phyloP scores from a whole-genome alignment of 2,888 invertebrate genomes.

The Dynastes hyllus region DNA sequence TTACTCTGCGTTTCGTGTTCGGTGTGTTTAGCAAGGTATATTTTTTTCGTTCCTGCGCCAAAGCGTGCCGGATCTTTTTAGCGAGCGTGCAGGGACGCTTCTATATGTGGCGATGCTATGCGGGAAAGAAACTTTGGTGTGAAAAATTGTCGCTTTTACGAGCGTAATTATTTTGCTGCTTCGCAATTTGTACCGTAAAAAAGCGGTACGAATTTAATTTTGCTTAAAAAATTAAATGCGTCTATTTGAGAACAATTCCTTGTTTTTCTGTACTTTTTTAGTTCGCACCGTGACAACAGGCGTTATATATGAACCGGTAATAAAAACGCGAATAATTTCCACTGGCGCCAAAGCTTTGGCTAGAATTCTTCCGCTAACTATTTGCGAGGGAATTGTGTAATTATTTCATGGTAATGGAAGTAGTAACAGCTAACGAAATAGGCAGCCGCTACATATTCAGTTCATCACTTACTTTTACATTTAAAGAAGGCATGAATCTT shows the following conservation, averaged over 20 bases:
- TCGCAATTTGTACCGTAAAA: conserved; percentile 36
- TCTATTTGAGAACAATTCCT: conserved; percentile 11
- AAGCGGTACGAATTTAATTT: conserved; percentile 37
- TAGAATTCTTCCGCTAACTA: background rate
- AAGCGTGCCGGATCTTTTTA: background rate
- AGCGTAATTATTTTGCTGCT: conserved; percentile 35
- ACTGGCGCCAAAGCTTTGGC: background rate
- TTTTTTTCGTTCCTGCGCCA: conserved; percentile 18
- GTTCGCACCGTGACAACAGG: background rate
- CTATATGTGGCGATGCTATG: background rate
- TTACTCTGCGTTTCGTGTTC: conserved; percentile 39
- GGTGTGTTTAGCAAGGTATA: conserved; percentile 25
- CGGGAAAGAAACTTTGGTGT: conserved; percentile 10
- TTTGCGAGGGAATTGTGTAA: background rate
- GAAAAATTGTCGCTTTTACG: conserved; percentile 40
- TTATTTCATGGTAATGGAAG: no score
- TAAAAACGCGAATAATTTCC: background rate
- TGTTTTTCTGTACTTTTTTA: conserved; percentile 1
- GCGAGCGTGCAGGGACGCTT: background rate
- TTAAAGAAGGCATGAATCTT: no score
- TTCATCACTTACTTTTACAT: no score
- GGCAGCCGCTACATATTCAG: no score
- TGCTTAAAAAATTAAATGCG: conserved; percentile 18
- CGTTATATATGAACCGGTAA: conserved; percentile 4
- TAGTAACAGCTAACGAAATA: no score